These are phyloP conservation scores for Coenonympha glycerion DNA, from an alignment of 2,888 invertebrate species.

Conservation along the genomic window DNA sequence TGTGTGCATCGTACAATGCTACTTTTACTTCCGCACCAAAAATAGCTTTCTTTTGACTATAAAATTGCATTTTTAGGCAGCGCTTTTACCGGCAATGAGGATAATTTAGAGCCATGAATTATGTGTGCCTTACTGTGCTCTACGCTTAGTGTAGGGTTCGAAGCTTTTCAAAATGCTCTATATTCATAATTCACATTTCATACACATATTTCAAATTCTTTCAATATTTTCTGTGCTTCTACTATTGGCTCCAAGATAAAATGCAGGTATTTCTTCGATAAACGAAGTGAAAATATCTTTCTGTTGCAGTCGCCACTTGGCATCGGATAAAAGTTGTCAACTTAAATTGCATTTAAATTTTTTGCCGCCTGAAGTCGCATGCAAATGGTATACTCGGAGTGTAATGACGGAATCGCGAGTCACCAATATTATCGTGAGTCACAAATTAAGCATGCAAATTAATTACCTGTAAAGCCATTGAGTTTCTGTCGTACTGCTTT, in stretches of 20 bases:
- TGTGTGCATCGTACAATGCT: slow-evolving; percentile 63
- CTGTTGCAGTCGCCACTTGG: slow-evolving; percentile 34
- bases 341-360: slow-evolving; percentile 30
- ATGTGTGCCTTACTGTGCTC: slow-evolving; percentile 7
- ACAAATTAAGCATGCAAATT: slow-evolving; percentile 7
- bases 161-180: slow-evolving; percentile 11
- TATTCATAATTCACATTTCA: neutral
- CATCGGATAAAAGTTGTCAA: slow-evolving; percentile 46
- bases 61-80: slow-evolving; percentile 50
- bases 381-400: slow-evolving; percentile 15
- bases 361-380: slow-evolving; percentile 18
- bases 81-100: slow-evolving; percentile 31
- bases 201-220: too few species aligned
- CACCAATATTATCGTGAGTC: neutral
- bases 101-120: slow-evolving; percentile 22
- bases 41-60: slow-evolving; percentile 50
- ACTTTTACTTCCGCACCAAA: slow-evolving; percentile 53
- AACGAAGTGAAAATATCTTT: slow-evolving; percentile 41
- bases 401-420: slow-evolving; percentile 9
- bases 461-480: neutral
- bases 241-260: slow-evolving; percentile 31
- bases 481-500: neutral
- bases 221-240: slow-evolving; percentile 6
- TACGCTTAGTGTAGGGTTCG: neutral
- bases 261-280: slow-evolving; percentile 35